Conservation (phyloP, 2,113 vertebrate species). For the Lepisosteus osseus region DNA sequence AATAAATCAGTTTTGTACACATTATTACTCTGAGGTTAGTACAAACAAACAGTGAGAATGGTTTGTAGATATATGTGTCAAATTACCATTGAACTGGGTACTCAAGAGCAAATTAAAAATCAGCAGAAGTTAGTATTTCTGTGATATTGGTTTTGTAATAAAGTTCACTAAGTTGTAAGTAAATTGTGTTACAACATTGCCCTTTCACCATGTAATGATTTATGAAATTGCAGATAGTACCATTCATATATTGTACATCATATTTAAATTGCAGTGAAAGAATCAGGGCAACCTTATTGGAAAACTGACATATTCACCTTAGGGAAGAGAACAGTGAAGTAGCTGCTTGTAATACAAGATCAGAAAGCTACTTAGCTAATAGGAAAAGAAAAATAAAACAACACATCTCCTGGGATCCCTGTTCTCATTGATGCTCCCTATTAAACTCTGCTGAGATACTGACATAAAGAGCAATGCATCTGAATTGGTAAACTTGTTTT, state of each 20-base stretch:
- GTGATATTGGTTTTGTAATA: constrained; percentile 24
- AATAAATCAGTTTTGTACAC: too few relatives aligned
- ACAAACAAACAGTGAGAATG: too few relatives aligned
- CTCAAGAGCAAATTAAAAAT: too few relatives aligned
- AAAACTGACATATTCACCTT: constrained; percentile 14
- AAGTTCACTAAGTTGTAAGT: constrained; percentile 34
- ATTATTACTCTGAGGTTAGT: too few relatives aligned
- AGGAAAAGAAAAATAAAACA: constrained; percentile 10
- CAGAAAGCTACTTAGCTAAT: constrained; percentile 32
- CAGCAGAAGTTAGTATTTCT: too few relatives aligned
- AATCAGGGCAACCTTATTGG: constrained; percentile 8
- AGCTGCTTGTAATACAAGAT: constrained; percentile 26
- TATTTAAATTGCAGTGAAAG: not conserved
- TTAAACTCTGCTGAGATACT: constrained; percentile 2
- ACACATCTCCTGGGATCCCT: not conserved
- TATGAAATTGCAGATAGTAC: constrained; percentile 24
- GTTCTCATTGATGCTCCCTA: constrained; percentile 19
- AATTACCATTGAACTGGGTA: too few relatives aligned
- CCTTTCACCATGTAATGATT: constrained; percentile 23
- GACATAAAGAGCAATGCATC: not conserved
- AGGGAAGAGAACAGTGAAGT: not conserved
- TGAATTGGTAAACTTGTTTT: not conserved
- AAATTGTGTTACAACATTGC: constrained; percentile 28
- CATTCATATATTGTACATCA: constrained; percentile 20
- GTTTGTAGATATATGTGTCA: too few relatives aligned